These are phyloP conservation scores for Lerema accius DNA, from an alignment of 1,140 invertebrate genomes.

Conservation along the genomic window DNA sequence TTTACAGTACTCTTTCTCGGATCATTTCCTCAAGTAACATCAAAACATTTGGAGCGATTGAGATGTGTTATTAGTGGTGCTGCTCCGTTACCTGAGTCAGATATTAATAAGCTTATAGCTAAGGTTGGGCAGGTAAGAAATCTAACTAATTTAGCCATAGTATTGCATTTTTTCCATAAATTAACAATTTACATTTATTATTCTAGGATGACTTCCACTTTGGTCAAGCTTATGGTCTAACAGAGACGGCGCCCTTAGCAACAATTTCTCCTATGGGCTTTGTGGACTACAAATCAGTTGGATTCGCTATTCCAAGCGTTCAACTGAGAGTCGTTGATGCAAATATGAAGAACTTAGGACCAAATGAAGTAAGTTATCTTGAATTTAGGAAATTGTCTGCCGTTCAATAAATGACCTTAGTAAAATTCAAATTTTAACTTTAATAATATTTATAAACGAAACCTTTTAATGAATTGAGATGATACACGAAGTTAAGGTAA, in stretches of 20 bases:
- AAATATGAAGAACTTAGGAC: constrained; percentile 85
- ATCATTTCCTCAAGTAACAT: too few relatives aligned
- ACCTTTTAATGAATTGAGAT: too few relatives aligned
- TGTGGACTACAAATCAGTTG: constrained; percentile 83
- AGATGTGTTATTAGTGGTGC: constrained; percentile 64
- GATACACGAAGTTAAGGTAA: too few relatives aligned
- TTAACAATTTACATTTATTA: too few relatives aligned
- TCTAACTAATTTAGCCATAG: neutral
- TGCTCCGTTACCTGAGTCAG: constrained; percentile 86
- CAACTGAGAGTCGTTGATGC: constrained; percentile 85
- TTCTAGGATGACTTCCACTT: constrained; percentile 53
- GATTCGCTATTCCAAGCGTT: constrained; percentile 85
- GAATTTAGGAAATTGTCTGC: too few relatives aligned
- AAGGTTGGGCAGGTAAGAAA: constrained; percentile 68
- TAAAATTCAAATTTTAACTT: too few relatives aligned
- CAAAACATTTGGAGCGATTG: too few relatives aligned
- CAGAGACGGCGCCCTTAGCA: constrained; percentile 85
- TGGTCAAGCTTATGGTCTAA: constrained; percentile 85
- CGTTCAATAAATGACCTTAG: too few relatives aligned
- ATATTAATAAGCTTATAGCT: constrained; percentile 83
- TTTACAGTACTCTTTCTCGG: too few relatives aligned
- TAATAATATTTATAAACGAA: too few relatives aligned
- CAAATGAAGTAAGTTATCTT: constrained; percentile 73
- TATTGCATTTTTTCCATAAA: too few relatives aligned
- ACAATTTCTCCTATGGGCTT: constrained; percentile 53